phyloP scores from a whole-genome alignment of 2,113 vertebrate genomes.

The Hippocampus mohnikei region DNA sequence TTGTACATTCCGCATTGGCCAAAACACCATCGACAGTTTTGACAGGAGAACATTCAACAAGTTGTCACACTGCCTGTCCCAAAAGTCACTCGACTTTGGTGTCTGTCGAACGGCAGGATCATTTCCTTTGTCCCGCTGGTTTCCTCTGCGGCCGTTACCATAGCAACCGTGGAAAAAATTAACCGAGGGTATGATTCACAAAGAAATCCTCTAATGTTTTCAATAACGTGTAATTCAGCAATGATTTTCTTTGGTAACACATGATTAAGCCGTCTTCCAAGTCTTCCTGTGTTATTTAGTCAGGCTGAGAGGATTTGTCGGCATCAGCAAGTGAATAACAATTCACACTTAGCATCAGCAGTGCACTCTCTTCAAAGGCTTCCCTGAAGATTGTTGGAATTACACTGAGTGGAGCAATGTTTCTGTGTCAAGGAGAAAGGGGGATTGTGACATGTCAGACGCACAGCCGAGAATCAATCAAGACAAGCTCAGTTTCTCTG shows the following conservation, averaged over 20 bases:
- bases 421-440: conserved; percentile 25
- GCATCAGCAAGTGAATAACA: conserved; percentile 51
- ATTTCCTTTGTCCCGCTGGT: conserved; percentile 42
- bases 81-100: conserved; percentile 3
- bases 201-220: conserved; percentile 32
- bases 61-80: conserved; percentile 25
- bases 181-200: conserved; percentile 37
- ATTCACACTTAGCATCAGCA: conserved; percentile 38
- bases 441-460: conserved; percentile 6
- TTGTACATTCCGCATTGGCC: background rate
- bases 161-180: conserved; percentile 42
- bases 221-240: conserved; percentile 16
- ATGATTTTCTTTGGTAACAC: conserved; percentile 29
- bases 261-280: conserved; percentile 43
- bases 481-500: background rate
- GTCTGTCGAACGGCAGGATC: conserved; percentile 24
- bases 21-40: background rate
- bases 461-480: background rate
- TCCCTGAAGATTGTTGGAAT: conserved; percentile 35
- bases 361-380: conserved; percentile 36
- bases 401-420: conserved; percentile 12
- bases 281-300: conserved; percentile 50
- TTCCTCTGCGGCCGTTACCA: conserved; percentile 43
- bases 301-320: conserved; percentile 50
- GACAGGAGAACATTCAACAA: background rate